These are phyloP conservation scores for Lepidurus couesii DNA, from an alignment of 1,140 invertebrate species.

Conservation along the genomic window DNA sequence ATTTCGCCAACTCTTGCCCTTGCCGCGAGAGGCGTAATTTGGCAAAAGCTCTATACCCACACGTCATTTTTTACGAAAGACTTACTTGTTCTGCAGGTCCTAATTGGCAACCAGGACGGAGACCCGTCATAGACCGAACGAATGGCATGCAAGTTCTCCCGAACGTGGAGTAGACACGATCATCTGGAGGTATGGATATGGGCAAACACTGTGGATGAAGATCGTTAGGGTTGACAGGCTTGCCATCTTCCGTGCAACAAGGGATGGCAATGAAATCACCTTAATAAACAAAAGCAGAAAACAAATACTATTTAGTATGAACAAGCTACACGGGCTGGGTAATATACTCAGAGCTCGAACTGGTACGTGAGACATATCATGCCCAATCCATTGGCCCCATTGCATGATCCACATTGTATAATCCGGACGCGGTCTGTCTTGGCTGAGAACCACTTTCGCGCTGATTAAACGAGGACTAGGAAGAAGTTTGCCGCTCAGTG, in stretches of 20 bases:
- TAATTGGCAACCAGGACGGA: not conserved
- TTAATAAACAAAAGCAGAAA: not conserved
- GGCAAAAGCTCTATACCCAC: not conserved
- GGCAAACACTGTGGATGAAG: slow-evolving; percentile 42
- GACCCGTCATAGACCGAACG: slow-evolving; percentile 42
- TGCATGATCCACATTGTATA: slow-evolving; percentile 48
- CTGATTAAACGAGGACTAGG: slow-evolving; percentile 50
- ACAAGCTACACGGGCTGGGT: not conserved
- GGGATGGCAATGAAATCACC: not conserved
- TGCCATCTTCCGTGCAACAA: slow-evolving; percentile 36
- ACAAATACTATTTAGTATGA: not conserved
- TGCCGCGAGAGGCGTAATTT: too few relatives aligned
- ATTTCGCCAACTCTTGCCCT: too few relatives aligned
- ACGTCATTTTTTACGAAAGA: not conserved
- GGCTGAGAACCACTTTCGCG: slow-evolving; percentile 46
- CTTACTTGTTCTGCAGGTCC: not conserved
- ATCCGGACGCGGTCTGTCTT: slow-evolving; percentile 43
- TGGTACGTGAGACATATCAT: slow-evolving; percentile 45
- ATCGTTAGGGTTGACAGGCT: not conserved
- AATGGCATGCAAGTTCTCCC: slow-evolving; percentile 51
- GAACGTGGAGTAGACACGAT: slow-evolving; percentile 45
- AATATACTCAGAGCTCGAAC: slow-evolving; percentile 29
- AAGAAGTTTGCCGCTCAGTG: slow-evolving; percentile 47
- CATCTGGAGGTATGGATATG: slow-evolving; percentile 41
- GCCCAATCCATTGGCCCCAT: slow-evolving; percentile 55